phyloP scores from a whole-genome alignment of 2,888 invertebrate species.

The Drosophila longiperda region DNA sequence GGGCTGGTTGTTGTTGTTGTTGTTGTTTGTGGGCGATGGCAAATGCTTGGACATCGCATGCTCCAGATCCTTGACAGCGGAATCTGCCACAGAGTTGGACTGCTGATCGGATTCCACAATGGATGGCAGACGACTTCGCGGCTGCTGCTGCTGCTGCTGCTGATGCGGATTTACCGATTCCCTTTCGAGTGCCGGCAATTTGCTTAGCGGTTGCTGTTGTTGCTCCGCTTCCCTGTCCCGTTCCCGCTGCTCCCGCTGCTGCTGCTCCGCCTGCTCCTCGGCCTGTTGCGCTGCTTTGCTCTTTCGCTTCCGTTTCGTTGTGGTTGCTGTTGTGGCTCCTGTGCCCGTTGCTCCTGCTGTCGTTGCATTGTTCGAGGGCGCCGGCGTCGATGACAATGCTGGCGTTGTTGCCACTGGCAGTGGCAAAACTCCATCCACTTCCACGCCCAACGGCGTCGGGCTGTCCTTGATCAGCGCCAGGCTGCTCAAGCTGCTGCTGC shows the following conservation, averaged over 20 bases:
- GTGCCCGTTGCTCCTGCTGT: background rate
- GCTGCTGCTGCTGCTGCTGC: constrained; percentile 66
- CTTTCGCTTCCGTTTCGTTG: constrained; percentile 87
- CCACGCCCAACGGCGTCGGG: constrained; percentile 71
- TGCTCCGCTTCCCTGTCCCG: constrained; percentile 86
- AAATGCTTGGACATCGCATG: constrained; percentile 98
- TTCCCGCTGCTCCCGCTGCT: constrained; percentile 62
- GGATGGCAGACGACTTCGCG: constrained; percentile 83
- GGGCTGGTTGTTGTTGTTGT: constrained; percentile 83
- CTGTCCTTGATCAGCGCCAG: constrained; percentile 81
- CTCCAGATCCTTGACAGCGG: constrained; percentile 91
- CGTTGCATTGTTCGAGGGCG: constrained; percentile 33
- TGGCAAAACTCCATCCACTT: constrained; percentile 74
- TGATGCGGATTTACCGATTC: constrained; percentile 49
- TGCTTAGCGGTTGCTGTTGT: constrained; percentile 66
- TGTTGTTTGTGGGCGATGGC: constrained; percentile 86
- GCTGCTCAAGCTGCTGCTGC: constrained; percentile 67
- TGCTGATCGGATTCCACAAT: constrained; percentile 80
- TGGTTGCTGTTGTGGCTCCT: background rate
- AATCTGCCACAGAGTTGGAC: constrained; percentile 71
- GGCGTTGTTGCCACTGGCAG: constrained; percentile 70
- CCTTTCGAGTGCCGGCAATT: constrained; percentile 63
- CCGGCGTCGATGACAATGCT: constrained; percentile 45
- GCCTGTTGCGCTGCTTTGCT: constrained; percentile 84
- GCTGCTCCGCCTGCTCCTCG: constrained; percentile 82